Evolutionary conservation across 2,113 vertebrate genomes (phyloP).

Genomic region (Okapia johnstoni): DNA sequence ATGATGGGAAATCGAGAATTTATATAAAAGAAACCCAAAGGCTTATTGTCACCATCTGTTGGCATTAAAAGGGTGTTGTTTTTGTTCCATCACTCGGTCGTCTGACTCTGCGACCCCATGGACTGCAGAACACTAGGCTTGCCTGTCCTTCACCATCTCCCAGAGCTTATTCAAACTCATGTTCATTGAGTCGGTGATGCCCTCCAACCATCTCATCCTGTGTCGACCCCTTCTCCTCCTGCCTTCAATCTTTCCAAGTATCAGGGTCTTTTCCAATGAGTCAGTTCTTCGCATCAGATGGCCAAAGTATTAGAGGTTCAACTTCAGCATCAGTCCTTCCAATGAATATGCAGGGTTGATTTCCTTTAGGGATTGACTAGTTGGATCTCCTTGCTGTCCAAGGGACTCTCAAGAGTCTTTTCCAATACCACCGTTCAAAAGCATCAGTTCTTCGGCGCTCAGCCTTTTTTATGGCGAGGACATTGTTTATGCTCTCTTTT

Average conservation of each 20-base stretch:
- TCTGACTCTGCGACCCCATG: not conserved
- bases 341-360: not conserved
- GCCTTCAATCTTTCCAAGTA: not conserved
- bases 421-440: not conserved
- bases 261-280: not conserved
- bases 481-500: not conserved
- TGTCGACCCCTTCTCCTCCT: not conserved
- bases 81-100: accelerated
- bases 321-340: not conserved
- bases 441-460: not conserved
- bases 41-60: not conserved
- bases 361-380: not conserved
- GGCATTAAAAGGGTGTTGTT: not conserved
- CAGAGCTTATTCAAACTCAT: not conserved
- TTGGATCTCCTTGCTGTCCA: not conserved
- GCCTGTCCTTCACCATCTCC: not conserved
- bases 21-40: not conserved
- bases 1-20: not conserved
- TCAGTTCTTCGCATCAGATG: not conserved
- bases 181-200: not conserved
- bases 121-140: not conserved
- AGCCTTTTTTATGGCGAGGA: not conserved
- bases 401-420: not conserved
- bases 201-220: not conserved
- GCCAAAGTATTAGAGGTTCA: not conserved